phyloP scores from a whole-genome alignment of 2,113 vertebrate genomes.

The Grammomys dolichurus region DNA sequence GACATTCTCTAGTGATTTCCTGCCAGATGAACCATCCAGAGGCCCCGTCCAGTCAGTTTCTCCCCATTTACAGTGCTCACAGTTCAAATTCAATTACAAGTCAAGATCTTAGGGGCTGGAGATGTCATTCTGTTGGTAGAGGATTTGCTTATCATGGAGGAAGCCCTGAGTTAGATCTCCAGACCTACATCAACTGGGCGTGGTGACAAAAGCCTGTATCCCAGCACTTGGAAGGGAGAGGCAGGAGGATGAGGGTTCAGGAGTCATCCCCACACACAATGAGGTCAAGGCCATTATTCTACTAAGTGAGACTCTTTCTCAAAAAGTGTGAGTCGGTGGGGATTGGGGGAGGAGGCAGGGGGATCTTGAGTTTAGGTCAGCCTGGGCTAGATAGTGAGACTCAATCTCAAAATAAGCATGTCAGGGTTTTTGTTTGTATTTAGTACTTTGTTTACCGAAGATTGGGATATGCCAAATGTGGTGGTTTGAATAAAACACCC shows the following conservation, averaged over 20 bases:
- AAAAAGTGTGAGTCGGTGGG: not conserved
- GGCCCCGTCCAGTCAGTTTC: fast-evolving
- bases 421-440: not conserved
- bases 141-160: not conserved
- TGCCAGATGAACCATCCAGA: fast-evolving
- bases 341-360: not conserved
- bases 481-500: not conserved
- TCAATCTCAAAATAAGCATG: not conserved
- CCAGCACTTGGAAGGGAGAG: not conserved
- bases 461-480: not conserved
- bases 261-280: not conserved
- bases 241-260: not conserved
- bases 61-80: too few species aligned
- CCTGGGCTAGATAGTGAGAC: not conserved
- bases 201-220: not conserved
- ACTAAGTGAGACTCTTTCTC: not conserved
- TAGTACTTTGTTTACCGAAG: not conserved
- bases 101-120: not conserved
- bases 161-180: not conserved
- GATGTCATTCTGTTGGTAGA: not conserved
- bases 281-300: not conserved
- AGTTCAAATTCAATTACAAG: not conserved
- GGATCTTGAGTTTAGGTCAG: not conserved
- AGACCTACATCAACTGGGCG: not conserved
- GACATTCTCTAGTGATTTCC: too few species aligned